These are phyloP conservation scores for Coluber constrictor DNA, from an alignment of 2,797 vertebrate genomes.

Conservation along the genomic window DNA sequence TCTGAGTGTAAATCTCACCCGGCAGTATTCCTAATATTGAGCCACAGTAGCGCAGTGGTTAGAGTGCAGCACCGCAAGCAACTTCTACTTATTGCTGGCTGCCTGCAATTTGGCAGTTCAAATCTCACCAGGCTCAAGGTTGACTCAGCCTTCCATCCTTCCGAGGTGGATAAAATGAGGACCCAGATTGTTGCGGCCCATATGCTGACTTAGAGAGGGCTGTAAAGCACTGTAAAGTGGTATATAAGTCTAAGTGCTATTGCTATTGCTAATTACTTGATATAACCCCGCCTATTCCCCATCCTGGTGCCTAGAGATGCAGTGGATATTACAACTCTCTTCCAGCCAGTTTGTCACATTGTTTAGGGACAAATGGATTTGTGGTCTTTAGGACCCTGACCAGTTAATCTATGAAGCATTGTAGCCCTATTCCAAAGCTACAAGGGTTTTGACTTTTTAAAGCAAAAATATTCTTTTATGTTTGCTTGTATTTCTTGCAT, in stretches of 20 bases:
- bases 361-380: not conserved
- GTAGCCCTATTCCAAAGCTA: not conserved
- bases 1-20: not conserved
- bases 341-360: not conserved
- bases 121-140: no score
- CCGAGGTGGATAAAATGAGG: no score
- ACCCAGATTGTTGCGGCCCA: no score
- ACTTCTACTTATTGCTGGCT: no score
- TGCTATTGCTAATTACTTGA: not conserved
- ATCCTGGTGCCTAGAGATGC: not conserved
- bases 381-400: not conserved
- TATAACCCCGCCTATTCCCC: not conserved
- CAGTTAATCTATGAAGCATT: not conserved
- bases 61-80: no score
- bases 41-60: no score
- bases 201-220: no score
- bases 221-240: no score
- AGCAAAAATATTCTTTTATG: not conserved
- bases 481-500: not conserved
- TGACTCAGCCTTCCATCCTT: no score
- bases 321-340: not conserved
- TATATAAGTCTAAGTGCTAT: no score
- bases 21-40: not conserved
- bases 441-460: not conserved
- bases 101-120: no score